Evolutionary conservation across 2,797 vertebrate species (phyloP), one percentile per base, ranked within the genome.

Genomic region (Muscicapa comitata): DNA sequence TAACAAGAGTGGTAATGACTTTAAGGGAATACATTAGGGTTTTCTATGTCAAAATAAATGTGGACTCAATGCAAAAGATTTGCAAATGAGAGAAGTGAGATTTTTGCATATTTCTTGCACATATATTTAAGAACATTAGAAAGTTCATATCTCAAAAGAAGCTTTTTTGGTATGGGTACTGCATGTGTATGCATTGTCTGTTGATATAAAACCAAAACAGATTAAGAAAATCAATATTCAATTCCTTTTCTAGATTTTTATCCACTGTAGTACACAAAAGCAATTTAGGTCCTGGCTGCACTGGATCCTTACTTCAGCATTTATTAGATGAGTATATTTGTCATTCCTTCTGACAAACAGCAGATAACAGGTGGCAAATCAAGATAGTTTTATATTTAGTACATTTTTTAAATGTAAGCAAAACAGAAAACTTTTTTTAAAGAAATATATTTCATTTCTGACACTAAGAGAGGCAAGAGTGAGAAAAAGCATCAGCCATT

Each of bases 181-280:
- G 50, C 63, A 86, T 26, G n/a, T 58, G 78, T 74, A 84, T 82
- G 50, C 33, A 82, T 68, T 89, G 81, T 82, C 93, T 95, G 76
- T 89, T 87, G 77, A 89, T 72, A 94, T 26, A 94, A 94, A 96
- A 75, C 76, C 76, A 95, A 96, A 98, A 93, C 25, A 93, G 47
- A 88, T 94, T 68, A 96, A 66, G 53, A 97, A 97, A 97, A 97
- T 97, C 97, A 97, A 97, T 97, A 98, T 67, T 67, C 90, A 95
- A 96, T 96, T 97, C 72, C 93, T 96, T 97, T 95, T 95, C 86
- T 75, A 96, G 94, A 94, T 95, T 95, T 97, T 94, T 94, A 97
- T 94, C 91, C 91, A 94, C 29, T 77, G 35, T 23, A 82, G 72
- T 83, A 84, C 57, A 97, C 71, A 97, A 95, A 97, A 86, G 81